Evolutionary conservation across 2,797 vertebrate genomes (phyloP).

Genomic region (Sciaenops ocellatus): DNA sequence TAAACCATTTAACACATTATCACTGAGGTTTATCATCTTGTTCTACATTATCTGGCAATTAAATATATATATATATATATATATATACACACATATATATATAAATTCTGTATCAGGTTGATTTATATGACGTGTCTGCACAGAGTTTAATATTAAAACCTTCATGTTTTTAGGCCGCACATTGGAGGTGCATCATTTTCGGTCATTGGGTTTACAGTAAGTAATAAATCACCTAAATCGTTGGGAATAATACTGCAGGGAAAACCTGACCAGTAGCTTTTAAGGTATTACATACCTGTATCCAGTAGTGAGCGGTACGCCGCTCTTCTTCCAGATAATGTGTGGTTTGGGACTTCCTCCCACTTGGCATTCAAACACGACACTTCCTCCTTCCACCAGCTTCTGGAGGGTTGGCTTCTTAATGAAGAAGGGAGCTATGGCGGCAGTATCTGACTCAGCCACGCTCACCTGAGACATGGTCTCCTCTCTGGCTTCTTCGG

Average conservation of each 20-base stretch:
- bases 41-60: no score
- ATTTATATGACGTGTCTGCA: background rate
- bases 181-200: background rate
- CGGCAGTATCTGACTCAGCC: constrained; percentile 85
- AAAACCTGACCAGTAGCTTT: background rate
- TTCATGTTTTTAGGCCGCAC: background rate
- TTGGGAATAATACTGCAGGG: background rate
- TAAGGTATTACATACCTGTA: constrained; percentile 87
- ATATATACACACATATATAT: no score
- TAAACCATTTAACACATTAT: background rate
- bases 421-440: constrained; percentile 90
- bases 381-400: constrained; percentile 92
- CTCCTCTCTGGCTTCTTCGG: constrained; percentile 87
- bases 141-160: no score
- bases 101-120: background rate
- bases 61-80: no score
- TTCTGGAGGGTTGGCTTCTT: constrained; percentile 90
- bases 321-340: constrained; percentile 96
- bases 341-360: constrained; percentile 93
- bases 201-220: background rate
- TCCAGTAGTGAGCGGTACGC: constrained; percentile 92
- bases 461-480: constrained; percentile 87
- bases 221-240: background rate
- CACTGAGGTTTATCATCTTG: no score
- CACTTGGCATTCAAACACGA: constrained; percentile 94